Evolutionary conservation across 2,797 vertebrate species (phyloP), one percentile per base, ranked within the genome.

Genomic region (Gouania willdenowi): DNA sequence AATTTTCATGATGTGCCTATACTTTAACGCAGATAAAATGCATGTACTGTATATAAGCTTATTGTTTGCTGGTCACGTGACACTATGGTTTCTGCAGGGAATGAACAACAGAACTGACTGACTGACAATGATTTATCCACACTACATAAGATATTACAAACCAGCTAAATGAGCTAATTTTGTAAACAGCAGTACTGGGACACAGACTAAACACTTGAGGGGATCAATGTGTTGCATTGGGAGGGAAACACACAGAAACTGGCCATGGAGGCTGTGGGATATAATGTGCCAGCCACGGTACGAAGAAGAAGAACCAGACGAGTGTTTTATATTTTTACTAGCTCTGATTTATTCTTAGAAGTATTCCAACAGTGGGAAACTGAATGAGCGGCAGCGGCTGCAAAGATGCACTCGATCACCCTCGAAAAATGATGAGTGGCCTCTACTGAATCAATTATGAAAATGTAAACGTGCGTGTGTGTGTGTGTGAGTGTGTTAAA

Each of bases 151-250:
- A 20, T 16, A 41, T 51, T 47, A 41, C 47, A 44, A 13, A 36
- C 32, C 39, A 47, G 23, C 23, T 6, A 41, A 46, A 49, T 2
- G 12, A 52, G 51, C 43, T 53, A 30, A 33, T 21, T 33, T 38
- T 70, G 50, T 40, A 30, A 52, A 44, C 49, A 69, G 62, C 66
- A 60, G 68, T 51, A 56, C 45, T 20, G 46, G 64, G 24, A 66
- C 52, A 31, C 28, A 51, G 33, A 57, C 41, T 53, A 24, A 40
- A 50, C 55, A 66, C 55, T 69, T 51, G 41, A 59, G 38, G 41
- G 33, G 29, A 41, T 40, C 18, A 35, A 46, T 59, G 42, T 60
- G 59, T 40, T 4, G 6, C 42, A 39, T 25, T 26, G 38, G 53
- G 47, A 68, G 49, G 42, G 27, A 64, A 62, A 69, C 48, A 70